phyloP scores from a whole-genome alignment of 2,797 vertebrate species.

The Scolopax bukidnonensis region DNA sequence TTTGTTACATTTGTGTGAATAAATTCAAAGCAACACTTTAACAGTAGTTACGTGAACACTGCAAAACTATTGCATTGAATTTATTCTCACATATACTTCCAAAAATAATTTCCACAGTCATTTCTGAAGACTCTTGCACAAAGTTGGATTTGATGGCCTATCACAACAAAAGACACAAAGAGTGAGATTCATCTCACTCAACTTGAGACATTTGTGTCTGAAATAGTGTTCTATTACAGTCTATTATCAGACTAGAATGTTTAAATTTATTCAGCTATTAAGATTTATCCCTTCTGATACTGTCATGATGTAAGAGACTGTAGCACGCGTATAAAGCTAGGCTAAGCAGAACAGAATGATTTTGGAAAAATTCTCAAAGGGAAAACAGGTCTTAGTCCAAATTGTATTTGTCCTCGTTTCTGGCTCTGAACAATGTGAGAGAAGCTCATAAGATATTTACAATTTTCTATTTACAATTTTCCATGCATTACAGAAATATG shows the following conservation, averaged over 20 bases:
- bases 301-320: neutral
- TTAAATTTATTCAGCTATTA: slow-evolving; percentile 7
- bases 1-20: neutral
- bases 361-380: neutral
- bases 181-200: neutral
- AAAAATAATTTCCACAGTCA: neutral
- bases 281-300: slow-evolving; percentile 20
- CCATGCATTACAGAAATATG: neutral
- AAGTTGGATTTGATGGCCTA: neutral
- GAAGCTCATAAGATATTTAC: neutral
- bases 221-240: neutral
- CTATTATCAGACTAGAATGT: neutral
- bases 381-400: neutral
- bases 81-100: neutral
- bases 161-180: neutral
- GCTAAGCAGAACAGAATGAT: neutral
- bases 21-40: neutral
- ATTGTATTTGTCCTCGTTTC: neutral
- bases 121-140: neutral
- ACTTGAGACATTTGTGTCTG: neutral
- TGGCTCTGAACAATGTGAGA: neutral
- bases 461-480: neutral
- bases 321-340: neutral
- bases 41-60: neutral
- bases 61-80: neutral